A percentile compares a stretch with the other conserved stretches of the same genome.
Conservation (phyloP, 2,797 vertebrate species). For the Amniataba percoides region DNA sequence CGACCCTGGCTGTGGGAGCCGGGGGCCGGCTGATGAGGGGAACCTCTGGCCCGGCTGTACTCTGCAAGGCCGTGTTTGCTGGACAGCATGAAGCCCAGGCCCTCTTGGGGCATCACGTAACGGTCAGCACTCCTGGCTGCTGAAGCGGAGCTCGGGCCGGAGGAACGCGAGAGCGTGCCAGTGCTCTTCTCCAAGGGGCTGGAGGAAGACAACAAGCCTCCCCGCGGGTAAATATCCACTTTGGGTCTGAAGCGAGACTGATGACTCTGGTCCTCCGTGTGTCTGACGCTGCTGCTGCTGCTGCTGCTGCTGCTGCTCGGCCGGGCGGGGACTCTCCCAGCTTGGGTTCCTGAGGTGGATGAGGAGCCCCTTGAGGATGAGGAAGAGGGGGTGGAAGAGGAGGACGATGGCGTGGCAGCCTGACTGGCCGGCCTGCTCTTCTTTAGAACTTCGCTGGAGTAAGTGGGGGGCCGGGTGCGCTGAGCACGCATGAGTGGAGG, state of each 20-base stretch:
- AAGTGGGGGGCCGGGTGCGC: slow-evolving; percentile 88
- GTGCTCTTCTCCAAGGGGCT: slow-evolving; percentile 82
- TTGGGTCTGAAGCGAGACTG: slow-evolving; percentile 80
- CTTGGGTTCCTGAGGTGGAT: slow-evolving; percentile 56
- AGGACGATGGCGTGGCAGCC: slow-evolving; percentile 59
- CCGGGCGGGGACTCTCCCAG: slow-evolving; percentile 49
- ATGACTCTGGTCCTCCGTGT: slow-evolving; percentile 64
- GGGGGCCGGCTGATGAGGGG: slow-evolving; percentile 57
- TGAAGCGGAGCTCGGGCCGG: slow-evolving; percentile 65
- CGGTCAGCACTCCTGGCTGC: slow-evolving; percentile 82
- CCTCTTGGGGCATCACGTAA: slow-evolving; percentile 80
- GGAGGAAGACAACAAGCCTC: slow-evolving; percentile 58
- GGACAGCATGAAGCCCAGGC: slow-evolving; percentile 83
- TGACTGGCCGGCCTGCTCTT: slow-evolving; percentile 62
- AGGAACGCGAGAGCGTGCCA: slow-evolving; percentile 71
- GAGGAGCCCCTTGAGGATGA: slow-evolving; percentile 59
- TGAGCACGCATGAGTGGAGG: slow-evolving; percentile 81
- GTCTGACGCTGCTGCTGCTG: slow-evolving; percentile 80
- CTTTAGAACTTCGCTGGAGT: slow-evolving; percentile 68
- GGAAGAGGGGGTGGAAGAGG: slow-evolving; percentile 58
- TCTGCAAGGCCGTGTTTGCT: slow-evolving; percentile 88
- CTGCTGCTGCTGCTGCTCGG: slow-evolving; percentile 49
- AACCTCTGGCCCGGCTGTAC: slow-evolving; percentile 69
- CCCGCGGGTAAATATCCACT: slow-evolving; percentile 84
- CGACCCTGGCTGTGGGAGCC: slow-evolving; percentile 66